A percentile compares a stretch with the other conserved stretches of the same genome.
phyloP scores from a whole-genome alignment of 2,888 invertebrate species.

The Unio pictorum region DNA sequence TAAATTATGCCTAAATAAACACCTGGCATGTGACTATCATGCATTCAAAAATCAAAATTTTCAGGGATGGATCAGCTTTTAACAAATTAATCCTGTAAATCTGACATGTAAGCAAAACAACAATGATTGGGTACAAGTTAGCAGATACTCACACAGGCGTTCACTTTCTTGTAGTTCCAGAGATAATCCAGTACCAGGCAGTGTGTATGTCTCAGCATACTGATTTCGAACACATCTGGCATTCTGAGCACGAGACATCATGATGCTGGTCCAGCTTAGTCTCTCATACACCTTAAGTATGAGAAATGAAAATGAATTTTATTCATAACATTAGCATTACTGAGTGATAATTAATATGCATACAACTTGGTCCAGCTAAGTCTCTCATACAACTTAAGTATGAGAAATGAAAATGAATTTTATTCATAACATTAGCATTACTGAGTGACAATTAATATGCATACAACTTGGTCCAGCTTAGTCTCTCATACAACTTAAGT shows the following conservation, averaged over 20 bases:
- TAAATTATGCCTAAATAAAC: too few species aligned
- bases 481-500: constrained; percentile 83
- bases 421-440: not conserved
- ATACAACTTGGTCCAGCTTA: constrained; percentile 82
- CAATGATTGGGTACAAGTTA: not conserved
- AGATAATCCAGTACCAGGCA: constrained; percentile 88
- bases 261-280: constrained; percentile 90
- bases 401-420: not conserved
- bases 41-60: too few species aligned
- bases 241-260: constrained; percentile 89
- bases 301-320: not conserved
- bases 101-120: too few species aligned
- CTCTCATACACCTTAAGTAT: constrained; percentile 81
- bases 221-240: constrained; percentile 92
- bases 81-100: too few species aligned
- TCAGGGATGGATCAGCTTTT: too few species aligned
- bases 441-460: not conserved
- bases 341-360: not conserved
- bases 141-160: constrained; percentile 82
- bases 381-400: constrained; percentile 82
- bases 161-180: constrained; percentile 93
- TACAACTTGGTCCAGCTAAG: constrained; percentile 84
- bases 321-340: not conserved
- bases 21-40: too few species aligned
- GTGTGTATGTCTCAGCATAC: constrained; percentile 89